Conservation (phyloP, 2,888 invertebrate species). For the Itoplectis maculator region DNA sequence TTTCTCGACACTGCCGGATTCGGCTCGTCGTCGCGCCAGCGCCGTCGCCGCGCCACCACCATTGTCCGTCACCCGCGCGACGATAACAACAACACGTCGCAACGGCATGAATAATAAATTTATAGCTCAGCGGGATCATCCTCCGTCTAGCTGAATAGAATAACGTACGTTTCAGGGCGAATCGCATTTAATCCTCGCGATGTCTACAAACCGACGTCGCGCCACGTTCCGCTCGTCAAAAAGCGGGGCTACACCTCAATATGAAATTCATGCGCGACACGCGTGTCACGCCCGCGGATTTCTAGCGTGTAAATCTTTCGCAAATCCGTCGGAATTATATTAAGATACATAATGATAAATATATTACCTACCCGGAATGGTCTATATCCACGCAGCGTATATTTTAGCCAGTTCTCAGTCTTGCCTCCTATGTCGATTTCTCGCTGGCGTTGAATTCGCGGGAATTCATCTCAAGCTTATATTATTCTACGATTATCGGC, state of each 20-base stretch:
- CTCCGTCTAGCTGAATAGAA: not conserved
- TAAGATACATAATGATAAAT: not conserved
- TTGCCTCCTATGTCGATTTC: no score
- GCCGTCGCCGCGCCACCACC: no score
- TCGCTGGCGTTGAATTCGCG: not conserved
- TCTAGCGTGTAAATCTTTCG: no score
- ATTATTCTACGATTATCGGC: conserved; percentile 12
- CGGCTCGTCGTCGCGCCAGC: not conserved
- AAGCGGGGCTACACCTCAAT: no score
- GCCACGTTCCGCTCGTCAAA: no score
- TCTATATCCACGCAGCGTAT: not conserved
- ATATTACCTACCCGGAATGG: not conserved
- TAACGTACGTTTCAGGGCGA: not conserved
- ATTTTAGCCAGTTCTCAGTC: not conserved
- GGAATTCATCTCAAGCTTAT: not conserved
- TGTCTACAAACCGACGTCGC: no score
- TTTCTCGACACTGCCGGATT: not conserved
- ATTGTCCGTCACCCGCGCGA: conserved; percentile 1
- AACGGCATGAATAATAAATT: conserved; percentile 14
- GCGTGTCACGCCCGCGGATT: not conserved
- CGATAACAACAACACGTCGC: conserved; percentile 12
- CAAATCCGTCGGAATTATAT: no score
- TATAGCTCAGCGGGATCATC: conserved; percentile 3
- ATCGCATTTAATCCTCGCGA: not conserved
- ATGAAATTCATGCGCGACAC: no score